Conservation (phyloP, 2,888 invertebrate genomes). For the Dicycla oo region DNA sequence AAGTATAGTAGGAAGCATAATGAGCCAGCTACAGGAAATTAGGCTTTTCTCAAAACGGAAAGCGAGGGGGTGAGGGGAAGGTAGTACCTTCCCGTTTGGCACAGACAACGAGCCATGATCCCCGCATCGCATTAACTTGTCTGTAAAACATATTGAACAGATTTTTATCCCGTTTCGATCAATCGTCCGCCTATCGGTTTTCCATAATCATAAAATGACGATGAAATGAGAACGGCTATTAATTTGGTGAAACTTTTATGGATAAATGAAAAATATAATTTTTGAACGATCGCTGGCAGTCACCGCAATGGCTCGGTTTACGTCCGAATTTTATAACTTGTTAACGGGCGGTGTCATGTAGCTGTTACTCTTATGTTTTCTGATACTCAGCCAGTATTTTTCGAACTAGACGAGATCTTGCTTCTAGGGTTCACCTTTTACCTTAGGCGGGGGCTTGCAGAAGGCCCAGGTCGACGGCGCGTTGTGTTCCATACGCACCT, state of each 20-base stretch:
- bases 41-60: conserved; percentile 69
- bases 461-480: too few relatives aligned
- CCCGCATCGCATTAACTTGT: conserved; percentile 54
- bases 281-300: conserved; percentile 33
- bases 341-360: conserved; percentile 14
- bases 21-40: conserved; percentile 73
- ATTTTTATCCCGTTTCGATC: conserved; percentile 53
- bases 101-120: conserved; percentile 59
- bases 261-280: conserved; percentile 38
- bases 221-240: conserved; percentile 44
- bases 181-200: conserved; percentile 50
- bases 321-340: conserved; percentile 42
- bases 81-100: conserved; percentile 67
- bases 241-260: conserved; percentile 54
- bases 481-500: too few relatives aligned
- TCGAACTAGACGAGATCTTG: background rate
- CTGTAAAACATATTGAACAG: conserved; percentile 53
- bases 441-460: too few relatives aligned
- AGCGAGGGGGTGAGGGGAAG: conserved; percentile 58
- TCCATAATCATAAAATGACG: conserved; percentile 55
- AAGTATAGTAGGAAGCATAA: conserved; percentile 50
- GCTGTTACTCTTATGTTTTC: background rate
- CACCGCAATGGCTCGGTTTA: conserved; percentile 37
- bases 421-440: background rate
- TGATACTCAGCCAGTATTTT: background rate